Percentiles rank a stretch among this genome's conserved stretches.
phyloP scores from a whole-genome alignment of 2,797 vertebrate species.

The Acipenser transmontanus region DNA sequence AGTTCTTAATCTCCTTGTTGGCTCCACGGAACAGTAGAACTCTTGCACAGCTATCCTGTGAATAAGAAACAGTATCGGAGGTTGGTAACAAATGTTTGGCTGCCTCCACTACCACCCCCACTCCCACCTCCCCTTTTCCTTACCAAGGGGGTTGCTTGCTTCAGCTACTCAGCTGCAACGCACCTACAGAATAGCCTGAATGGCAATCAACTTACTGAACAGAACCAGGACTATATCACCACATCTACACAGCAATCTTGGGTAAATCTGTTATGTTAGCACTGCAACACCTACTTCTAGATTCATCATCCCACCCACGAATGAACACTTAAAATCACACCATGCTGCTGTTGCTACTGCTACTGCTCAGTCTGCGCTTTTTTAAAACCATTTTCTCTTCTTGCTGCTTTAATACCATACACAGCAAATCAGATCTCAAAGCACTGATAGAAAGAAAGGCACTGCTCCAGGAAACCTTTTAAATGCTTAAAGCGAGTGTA shows the following conservation, averaged over 20 bases:
- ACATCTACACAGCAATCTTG: slow-evolving; percentile 5
- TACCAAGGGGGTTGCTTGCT: not conserved
- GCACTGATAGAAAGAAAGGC: slow-evolving; percentile 2
- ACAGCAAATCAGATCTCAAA: slow-evolving; percentile 4
- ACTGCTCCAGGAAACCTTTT: not conserved
- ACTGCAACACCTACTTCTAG: slow-evolving; percentile 14
- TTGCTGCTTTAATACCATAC: not conserved
- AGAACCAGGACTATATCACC: not conserved
- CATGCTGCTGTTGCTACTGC: slow-evolving; percentile 10
- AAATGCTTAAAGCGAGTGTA: not conserved
- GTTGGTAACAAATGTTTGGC: slow-evolving; percentile 8
- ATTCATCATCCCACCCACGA: slow-evolving; percentile 42
- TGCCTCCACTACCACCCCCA: not conserved
- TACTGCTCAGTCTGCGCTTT: slow-evolving; percentile 4
- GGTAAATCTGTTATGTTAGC: slow-evolving; percentile 10
- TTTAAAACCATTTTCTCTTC: not conserved
- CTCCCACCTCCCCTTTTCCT: not conserved
- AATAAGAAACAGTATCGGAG: not conserved
- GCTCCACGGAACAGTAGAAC: slow-evolving; percentile 85
- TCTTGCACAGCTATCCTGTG: slow-evolving; percentile 84
- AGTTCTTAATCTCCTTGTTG: slow-evolving; percentile 88
- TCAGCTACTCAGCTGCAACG: slow-evolving; percentile 4
- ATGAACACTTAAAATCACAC: slow-evolving; percentile 17
- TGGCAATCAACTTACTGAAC: not conserved
- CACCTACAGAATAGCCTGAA: not conserved